Evolutionary conservation across 2,797 vertebrate species (phyloP).

Genomic region (Hyperoplus lanceolatus): DNA sequence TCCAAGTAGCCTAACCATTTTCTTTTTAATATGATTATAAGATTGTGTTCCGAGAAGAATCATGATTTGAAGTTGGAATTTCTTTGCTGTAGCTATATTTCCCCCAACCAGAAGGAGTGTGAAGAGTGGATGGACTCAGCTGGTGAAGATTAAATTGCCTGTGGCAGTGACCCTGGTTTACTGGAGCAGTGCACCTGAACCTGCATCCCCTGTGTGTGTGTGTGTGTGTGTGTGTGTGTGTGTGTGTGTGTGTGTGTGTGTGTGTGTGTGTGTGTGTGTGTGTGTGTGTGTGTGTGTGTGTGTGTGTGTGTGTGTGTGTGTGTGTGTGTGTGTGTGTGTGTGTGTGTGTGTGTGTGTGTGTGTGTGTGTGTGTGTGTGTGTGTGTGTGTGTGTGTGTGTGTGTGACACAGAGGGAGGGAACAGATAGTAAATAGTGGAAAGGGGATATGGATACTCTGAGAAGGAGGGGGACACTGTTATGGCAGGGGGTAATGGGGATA

Average conservation of each 20-base stretch:
- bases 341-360: no score
- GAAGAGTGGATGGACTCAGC: conserved; percentile 54
- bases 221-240: no score
- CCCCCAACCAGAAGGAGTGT: conserved; percentile 14
- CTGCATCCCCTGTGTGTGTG: conserved; percentile 8
- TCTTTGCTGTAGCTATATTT: not conserved
- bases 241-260: no score
- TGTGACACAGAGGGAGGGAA: not conserved
- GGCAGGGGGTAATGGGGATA: conserved; percentile 57
- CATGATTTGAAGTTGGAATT: conserved; percentile 4
- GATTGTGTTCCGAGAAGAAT: conserved; percentile 11
- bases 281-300: no score
- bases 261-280: no score
- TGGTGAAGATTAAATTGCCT: conserved; percentile 59
- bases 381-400: not conserved
- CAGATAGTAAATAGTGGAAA: conserved; percentile 15
- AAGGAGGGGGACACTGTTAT: conserved; percentile 64
- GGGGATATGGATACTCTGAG: not conserved
- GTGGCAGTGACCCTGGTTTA: conserved; percentile 43
- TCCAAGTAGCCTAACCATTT: not conserved
- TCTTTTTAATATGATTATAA: conserved; percentile 12
- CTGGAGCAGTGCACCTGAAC: conserved; percentile 62
- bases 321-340: no score
- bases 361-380: no score
- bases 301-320: no score